Base-by-base conservation (phyloP, 2,888 invertebrate species). In the Synergus japonicus region DNA sequence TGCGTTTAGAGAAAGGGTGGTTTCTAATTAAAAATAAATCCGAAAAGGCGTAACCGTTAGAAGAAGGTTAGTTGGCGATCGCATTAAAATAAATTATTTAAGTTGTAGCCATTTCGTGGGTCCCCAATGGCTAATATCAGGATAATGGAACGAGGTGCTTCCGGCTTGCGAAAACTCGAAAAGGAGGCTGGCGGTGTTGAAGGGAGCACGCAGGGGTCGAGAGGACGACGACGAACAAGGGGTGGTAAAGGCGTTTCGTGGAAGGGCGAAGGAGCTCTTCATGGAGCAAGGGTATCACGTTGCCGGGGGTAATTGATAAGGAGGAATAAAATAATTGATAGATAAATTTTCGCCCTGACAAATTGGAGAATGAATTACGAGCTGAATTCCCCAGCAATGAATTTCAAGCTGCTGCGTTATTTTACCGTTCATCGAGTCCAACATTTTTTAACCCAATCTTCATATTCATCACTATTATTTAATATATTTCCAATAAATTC, bases 51-150 rank as follows among this genome's bases (percentile, higher is more conserved):
- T 86, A 89, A 90, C 86, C 86, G 87, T 87, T 88, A 88, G 87
- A 82, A 83, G 83, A 80, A 86, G 87, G 87, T 90, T 90, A 89
- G 88, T 85, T 86, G 86, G 87, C 88, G 88, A 91, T 91, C 87
- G 87, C 88, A 89, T 90, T 90, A 88, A 89, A 91, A 91, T 91
- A 91, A 91, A 91, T 91, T 91, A 91, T 91, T 91, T 88, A 90
- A 91, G 90, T 91, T 89, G 90, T 88, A 88, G 91, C 89, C 91
- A 91, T 91, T 91, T 89, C 90, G 90, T 86, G 90, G 88, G 87
- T 90, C 89, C 88, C 90, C 88, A 88, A 90, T 90, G 91, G 91
- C 91, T 91, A 91, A 92, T 92, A 92, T 90, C 90, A 86, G 89
- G 89, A 90, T 91, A 91, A 91, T 91, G 89, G 89, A 87, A 90